A percentile compares a stretch with the other conserved stretches of the same genome.
These are phyloP conservation scores for Cacoxenus indagator DNA, from an alignment of 2,888 invertebrate species.

Conservation along the genomic window DNA sequence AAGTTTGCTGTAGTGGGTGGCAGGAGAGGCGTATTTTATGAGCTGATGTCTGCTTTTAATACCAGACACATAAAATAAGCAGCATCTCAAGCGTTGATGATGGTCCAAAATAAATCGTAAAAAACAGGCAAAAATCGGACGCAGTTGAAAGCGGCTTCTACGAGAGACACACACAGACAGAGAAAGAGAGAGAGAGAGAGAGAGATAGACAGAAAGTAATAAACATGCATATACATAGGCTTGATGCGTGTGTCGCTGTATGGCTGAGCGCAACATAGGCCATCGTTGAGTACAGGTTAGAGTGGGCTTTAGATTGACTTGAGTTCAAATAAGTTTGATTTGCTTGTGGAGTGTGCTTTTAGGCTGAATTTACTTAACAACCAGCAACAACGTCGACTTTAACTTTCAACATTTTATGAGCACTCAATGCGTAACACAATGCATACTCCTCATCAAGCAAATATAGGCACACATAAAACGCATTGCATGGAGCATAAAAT, in stretches of 20 bases:
- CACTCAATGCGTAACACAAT: neutral
- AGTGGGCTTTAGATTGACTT: constrained; percentile 15
- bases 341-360: no score
- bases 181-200: neutral
- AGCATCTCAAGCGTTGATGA: constrained; percentile 39
- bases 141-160: constrained; percentile 25
- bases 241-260: no score
- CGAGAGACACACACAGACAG: constrained; percentile 28
- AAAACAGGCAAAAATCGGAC: constrained; percentile 25
- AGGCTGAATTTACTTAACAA: neutral
- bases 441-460: no score
- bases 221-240: no score
- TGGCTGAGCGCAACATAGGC: no score
- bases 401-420: constrained; percentile 1
- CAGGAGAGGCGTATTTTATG: constrained; percentile 11
- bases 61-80: constrained; percentile 53
- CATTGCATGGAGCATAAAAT: constrained; percentile 30
- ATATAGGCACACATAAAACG: constrained; percentile 8
- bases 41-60: constrained; percentile 31
- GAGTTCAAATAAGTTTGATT: no score
- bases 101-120: constrained; percentile 44
- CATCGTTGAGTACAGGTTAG: neutral
- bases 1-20: no score
- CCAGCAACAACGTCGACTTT: neutral
- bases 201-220: no score